Conservation (phyloP, 1,140 invertebrate genomes). For the Scaptomyza pallida region DNA sequence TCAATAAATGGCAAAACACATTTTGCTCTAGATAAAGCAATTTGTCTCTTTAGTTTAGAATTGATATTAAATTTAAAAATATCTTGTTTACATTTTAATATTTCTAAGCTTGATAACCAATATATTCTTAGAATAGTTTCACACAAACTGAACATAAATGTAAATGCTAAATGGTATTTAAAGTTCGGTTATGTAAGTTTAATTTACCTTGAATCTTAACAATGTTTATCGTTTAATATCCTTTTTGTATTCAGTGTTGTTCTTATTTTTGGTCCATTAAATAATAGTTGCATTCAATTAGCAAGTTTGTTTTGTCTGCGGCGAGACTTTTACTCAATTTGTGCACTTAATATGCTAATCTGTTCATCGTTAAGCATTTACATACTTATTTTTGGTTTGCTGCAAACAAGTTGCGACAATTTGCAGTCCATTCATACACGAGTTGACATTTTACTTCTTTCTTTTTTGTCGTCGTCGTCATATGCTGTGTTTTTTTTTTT, state of each 20-base stretch:
- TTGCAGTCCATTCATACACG: conserved; percentile 44
- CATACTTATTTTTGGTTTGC: background rate
- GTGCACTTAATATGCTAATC: conserved; percentile 62
- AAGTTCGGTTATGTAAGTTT: no score
- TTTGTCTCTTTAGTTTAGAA: background rate
- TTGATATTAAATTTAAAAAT: no score
- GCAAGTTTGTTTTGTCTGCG: conserved; percentile 61
- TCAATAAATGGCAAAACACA: conserved; percentile 16
- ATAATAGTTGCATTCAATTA: conserved; percentile 61
- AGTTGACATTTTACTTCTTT: no score
- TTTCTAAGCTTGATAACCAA: no score
- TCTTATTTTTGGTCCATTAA: conserved; percentile 37
- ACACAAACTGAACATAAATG: no score
- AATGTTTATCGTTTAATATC: no score
- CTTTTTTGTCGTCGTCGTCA: conserved; percentile 4
- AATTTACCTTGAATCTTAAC: no score
- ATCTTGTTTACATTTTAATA: no score
- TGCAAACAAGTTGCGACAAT: conserved; percentile 46
- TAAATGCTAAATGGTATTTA: no score
- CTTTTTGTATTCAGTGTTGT: conserved; percentile 49
- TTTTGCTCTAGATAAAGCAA: conserved; percentile 5
- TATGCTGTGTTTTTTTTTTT: conserved; percentile 9
- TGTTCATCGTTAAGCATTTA: conserved; percentile 22
- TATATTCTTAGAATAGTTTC: no score
- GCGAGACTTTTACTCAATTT: conserved; percentile 50